These are phyloP conservation scores for Lamproptera curius DNA, from an alignment of 2,888 invertebrate genomes.

Conservation along the genomic window DNA sequence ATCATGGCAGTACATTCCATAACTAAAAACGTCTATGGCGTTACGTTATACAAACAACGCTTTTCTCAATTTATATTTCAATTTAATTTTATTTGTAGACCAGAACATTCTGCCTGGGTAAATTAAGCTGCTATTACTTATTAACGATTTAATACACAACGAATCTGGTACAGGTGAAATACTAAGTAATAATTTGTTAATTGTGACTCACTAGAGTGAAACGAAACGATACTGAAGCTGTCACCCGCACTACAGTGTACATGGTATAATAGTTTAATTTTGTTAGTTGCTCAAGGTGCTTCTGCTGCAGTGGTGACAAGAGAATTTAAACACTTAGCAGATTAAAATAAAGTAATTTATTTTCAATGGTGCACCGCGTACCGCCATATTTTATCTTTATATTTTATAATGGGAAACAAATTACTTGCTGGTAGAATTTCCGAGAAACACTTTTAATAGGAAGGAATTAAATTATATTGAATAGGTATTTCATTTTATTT, in stretches of 20 bases:
- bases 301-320: too few species aligned
- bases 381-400: too few species aligned
- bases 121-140: constrained; percentile 1
- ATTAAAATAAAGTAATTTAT: too few species aligned
- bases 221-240: neutral
- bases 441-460: too few species aligned
- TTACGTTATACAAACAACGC: neutral
- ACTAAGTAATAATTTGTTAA: neutral
- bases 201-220: neutral
- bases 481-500: too few species aligned
- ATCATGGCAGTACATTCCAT: neutral
- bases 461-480: too few species aligned
- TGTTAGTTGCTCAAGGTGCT: too few species aligned
- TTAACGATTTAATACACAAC: constrained; percentile 66
- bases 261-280: too few species aligned
- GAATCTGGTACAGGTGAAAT: neutral
- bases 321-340: too few species aligned
- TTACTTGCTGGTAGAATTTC: too few species aligned
- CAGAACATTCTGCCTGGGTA: constrained; percentile 6
- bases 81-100: constrained; percentile 54
- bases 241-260: neutral
- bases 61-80: constrained; percentile 42
- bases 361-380: too few species aligned
- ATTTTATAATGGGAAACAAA: too few species aligned
- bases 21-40: constrained; percentile 55